These are phyloP conservation scores for Aphodius granarius DNA, from an alignment of 2,888 invertebrate species.

Conservation along the genomic window DNA sequence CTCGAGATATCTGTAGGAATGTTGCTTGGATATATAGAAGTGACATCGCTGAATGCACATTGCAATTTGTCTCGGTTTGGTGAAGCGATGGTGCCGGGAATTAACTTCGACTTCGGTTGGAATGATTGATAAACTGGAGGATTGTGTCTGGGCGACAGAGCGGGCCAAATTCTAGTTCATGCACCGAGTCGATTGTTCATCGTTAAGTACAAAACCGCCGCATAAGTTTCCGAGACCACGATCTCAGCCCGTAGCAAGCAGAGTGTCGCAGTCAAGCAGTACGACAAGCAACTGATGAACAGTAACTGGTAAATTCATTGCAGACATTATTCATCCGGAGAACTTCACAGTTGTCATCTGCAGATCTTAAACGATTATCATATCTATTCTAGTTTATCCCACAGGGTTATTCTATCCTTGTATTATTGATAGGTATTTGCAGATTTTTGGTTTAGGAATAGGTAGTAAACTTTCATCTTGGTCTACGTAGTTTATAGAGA, in stretches of 20 bases:
- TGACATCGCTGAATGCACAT: conserved; percentile 7
- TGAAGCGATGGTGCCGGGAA: conserved; percentile 1
- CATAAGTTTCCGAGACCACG: conserved; percentile 19
- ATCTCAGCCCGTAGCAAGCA: not conserved
- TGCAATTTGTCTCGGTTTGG: conserved; percentile 5
- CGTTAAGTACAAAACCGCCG: conserved; percentile 24
- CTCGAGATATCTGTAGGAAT: not conserved
- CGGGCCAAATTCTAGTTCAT: conserved; percentile 4
- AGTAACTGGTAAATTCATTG: conserved; percentile 10
- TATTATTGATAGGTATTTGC: too few relatives aligned
- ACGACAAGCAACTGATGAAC: conserved; percentile 9
- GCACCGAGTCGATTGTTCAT: conserved; percentile 23
- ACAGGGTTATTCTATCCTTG: not conserved
- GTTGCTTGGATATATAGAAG: not conserved
- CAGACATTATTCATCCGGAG: not conserved
- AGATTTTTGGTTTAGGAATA: too few relatives aligned
- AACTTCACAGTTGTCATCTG: not conserved
- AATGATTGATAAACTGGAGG: conserved; percentile 21
- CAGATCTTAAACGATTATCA: not conserved
- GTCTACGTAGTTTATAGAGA: not conserved
- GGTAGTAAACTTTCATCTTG: too few relatives aligned
- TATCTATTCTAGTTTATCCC: not conserved
- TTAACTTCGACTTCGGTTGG: conserved; percentile 15
- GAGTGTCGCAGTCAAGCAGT: not conserved
- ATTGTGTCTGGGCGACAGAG: conserved; percentile 10